Conservation (phyloP, 2,113 vertebrate species). For the Mastomys coucha region DNA sequence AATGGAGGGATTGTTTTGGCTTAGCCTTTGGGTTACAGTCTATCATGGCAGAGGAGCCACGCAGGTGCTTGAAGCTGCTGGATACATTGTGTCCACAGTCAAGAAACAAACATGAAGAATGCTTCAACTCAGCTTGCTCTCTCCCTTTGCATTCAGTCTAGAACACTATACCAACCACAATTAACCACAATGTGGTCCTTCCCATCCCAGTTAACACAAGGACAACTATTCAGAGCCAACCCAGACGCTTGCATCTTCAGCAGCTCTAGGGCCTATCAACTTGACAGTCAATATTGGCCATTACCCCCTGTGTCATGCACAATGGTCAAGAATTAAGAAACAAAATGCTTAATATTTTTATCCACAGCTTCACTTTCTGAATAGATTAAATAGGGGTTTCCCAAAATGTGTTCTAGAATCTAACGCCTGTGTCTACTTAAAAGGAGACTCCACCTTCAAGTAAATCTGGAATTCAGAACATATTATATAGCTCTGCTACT, state of each 20-base stretch:
- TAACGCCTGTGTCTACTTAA: neutral
- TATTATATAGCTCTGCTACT: neutral
- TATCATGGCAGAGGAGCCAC: neutral
- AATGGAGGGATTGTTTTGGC: too few relatives aligned
- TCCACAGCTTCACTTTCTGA: neutral
- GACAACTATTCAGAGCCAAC: neutral
- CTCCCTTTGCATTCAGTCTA: neutral
- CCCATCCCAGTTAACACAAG: neutral
- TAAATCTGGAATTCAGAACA: neutral
- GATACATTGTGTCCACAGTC: neutral
- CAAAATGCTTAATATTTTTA: neutral
- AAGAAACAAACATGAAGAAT: neutral
- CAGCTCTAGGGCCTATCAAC: neutral
- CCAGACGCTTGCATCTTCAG: neutral
- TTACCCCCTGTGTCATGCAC: neutral
- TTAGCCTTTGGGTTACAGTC: neutral
- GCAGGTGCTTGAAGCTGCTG: neutral
- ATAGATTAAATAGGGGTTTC: neutral
- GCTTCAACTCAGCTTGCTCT: neutral
- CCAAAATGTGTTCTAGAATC: neutral
- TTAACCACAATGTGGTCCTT: too few relatives aligned
- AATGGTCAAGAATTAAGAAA: neutral
- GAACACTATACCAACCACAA: neutral
- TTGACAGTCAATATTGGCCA: neutral
- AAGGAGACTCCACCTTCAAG: neutral